Evolutionary conservation across 2,113 vertebrate species (phyloP).

Genomic region (Hipposideros armiger): DNA sequence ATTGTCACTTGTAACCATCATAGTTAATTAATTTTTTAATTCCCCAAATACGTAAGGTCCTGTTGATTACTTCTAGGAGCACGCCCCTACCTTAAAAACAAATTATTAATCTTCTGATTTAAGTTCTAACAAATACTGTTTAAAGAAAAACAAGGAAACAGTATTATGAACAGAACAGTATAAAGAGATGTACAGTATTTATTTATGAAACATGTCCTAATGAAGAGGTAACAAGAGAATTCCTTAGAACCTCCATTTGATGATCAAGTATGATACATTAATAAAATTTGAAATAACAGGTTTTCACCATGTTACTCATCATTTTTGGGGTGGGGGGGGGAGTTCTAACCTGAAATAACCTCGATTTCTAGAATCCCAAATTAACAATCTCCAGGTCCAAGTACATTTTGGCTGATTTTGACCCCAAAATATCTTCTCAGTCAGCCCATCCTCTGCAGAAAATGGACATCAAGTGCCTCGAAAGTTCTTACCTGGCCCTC

Average conservation of each 20-base stretch:
- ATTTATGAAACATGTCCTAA: not conserved
- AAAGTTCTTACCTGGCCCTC: slow-evolving; percentile 94
- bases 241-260: not conserved
- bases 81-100: slow-evolving; percentile 72
- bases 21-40: slow-evolving; percentile 3
- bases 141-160: not conserved
- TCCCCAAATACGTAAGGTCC: not conserved
- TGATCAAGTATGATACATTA: slow-evolving; percentile 51
- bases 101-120: slow-evolving; percentile 46
- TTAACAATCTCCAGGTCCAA: not conserved
- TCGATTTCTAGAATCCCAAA: slow-evolving; percentile 1
- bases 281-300: slow-evolving; percentile 29
- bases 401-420: slow-evolving; percentile 73
- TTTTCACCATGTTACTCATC: not conserved
- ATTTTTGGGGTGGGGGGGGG: not conserved
- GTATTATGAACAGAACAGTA: not conserved
- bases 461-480: not conserved
- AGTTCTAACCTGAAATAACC: slow-evolving; percentile 21
- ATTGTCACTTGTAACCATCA: slow-evolving; percentile 65
- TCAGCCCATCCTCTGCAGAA: not conserved
- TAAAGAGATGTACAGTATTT: not conserved
- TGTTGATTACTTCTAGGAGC: slow-evolving; percentile 60
- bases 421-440: slow-evolving; percentile 5
- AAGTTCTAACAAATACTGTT: not conserved
- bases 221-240: not conserved